Evolutionary conservation across 2,797 vertebrate species (phyloP).

Genomic region (Petrocephalus schoutedeni): DNA sequence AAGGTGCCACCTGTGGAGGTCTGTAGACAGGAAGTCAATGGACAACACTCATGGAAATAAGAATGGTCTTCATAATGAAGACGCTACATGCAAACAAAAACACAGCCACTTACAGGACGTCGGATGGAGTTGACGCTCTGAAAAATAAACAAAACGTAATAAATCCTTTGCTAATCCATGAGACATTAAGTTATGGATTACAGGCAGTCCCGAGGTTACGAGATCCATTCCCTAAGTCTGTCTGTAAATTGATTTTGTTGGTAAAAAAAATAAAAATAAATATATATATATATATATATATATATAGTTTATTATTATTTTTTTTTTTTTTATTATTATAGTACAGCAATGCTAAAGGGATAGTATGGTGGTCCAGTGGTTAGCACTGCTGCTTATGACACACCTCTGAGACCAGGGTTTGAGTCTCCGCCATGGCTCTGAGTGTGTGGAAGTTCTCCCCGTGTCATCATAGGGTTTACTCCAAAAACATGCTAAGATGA

Average conservation of each 20-base stretch:
- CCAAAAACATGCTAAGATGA: no score
- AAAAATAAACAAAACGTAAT: conserved; percentile 44
- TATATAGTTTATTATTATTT: no score
- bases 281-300: no score
- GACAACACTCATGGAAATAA: neutral
- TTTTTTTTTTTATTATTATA: neutral
- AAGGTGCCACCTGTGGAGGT: conserved; percentile 77
- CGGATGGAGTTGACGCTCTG: conserved; percentile 91
- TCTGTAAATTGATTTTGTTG: neutral
- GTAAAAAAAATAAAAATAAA: neutral
- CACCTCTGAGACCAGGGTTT: no score
- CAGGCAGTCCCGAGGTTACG: neutral
- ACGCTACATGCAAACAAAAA: neutral
- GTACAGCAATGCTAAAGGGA: neutral
- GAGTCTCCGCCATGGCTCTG: no score
- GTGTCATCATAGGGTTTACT: no score
- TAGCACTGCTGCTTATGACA: no score
- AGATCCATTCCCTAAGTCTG: neutral
- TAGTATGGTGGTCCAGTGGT: no score
- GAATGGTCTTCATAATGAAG: neutral
- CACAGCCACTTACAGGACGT: conserved; percentile 74
- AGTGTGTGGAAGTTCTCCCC: no score
- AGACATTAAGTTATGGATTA: neutral
- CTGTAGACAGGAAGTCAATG: conserved; percentile 53
- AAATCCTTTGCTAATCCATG: neutral